Percentiles rank a stretch among this genome's conserved stretches.
phyloP scores from a whole-genome alignment of 2,888 invertebrate genomes.

The Leucania comma region DNA sequence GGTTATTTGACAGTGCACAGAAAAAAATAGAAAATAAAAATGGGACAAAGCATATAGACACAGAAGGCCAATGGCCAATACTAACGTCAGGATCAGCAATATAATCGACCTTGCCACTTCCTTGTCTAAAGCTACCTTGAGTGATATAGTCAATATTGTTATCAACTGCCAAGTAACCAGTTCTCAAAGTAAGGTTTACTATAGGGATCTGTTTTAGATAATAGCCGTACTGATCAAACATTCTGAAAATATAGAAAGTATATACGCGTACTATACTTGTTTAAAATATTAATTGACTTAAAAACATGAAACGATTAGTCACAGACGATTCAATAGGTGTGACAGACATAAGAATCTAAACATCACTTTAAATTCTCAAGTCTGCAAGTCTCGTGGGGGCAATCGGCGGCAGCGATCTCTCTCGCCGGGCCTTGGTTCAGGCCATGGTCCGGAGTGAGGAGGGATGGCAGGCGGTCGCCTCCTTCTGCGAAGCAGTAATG shows the following conservation, averaged over 20 bases:
- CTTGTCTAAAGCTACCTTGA: slow-evolving; percentile 79
- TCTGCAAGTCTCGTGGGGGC: no score
- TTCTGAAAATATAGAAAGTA: neutral
- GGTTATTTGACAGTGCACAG: neutral
- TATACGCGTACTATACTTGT: neutral
- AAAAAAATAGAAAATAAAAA: neutral
- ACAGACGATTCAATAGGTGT: neutral
- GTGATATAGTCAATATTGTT: slow-evolving; percentile 76
- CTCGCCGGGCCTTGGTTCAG: no score
- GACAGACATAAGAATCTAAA: neutral
- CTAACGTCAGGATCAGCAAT: slow-evolving; percentile 66
- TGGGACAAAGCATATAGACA: neutral
- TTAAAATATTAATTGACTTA: neutral
- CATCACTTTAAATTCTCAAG: no score
- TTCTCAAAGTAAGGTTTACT: slow-evolving; percentile 73
- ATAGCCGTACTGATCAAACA: slow-evolving; percentile 65
- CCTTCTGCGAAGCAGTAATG: no score
- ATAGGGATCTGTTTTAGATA: slow-evolving; percentile 72
- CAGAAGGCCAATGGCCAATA: neutral
- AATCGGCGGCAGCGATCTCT: no score
- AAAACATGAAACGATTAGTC: neutral
- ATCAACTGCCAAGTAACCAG: slow-evolving; percentile 74
- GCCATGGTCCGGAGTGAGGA: no score
- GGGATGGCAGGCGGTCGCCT: no score
- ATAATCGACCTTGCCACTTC: slow-evolving; percentile 75